Conservation (phyloP, 2,888 invertebrate genomes). For the Lagria hirta region DNA sequence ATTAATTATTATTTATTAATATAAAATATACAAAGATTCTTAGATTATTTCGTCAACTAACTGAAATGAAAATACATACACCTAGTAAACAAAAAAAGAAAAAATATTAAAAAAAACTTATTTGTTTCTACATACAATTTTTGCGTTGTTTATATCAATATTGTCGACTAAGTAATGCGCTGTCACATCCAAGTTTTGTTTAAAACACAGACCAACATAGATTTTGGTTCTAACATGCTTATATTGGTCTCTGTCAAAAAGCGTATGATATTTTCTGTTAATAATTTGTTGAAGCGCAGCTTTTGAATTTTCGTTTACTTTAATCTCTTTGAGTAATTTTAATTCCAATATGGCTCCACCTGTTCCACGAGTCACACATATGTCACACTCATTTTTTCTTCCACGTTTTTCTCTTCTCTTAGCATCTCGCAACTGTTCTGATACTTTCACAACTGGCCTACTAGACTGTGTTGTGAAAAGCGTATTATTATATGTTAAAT, state of each 20-base stretch:
- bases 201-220: slow-evolving; percentile 15
- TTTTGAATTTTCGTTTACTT: slow-evolving; percentile 13
- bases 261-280: slow-evolving; percentile 5
- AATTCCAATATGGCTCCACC: slow-evolving; percentile 10
- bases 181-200: slow-evolving; percentile 10
- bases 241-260: slow-evolving; percentile 11
- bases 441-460: slow-evolving; percentile 14
- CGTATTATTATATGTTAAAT: slow-evolving; percentile 14
- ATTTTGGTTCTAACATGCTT: slow-evolving; percentile 15
- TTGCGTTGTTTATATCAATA: slow-evolving; percentile 13
- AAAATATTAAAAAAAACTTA: slow-evolving; percentile 9
- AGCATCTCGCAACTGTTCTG: slow-evolving; percentile 17
- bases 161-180: slow-evolving; percentile 13
- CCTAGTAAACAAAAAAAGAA: slow-evolving; percentile 8
- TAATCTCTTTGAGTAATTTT: slow-evolving; percentile 6
- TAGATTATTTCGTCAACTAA: slow-evolving; percentile 10
- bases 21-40: slow-evolving; percentile 12
- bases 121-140: slow-evolving; percentile 7
- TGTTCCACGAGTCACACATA: slow-evolving; percentile 12
- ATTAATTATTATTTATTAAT: slow-evolving; percentile 7
- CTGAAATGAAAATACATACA: slow-evolving; percentile 9
- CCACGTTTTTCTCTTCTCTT: too few species aligned
- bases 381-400: slow-evolving; percentile 11
- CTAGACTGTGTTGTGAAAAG: slow-evolving; percentile 12
- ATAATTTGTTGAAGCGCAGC: slow-evolving; percentile 14